These are phyloP conservation scores for Rhynchotus rufescens DNA, from an alignment of 2,797 vertebrate genomes.

Conservation along the genomic window DNA sequence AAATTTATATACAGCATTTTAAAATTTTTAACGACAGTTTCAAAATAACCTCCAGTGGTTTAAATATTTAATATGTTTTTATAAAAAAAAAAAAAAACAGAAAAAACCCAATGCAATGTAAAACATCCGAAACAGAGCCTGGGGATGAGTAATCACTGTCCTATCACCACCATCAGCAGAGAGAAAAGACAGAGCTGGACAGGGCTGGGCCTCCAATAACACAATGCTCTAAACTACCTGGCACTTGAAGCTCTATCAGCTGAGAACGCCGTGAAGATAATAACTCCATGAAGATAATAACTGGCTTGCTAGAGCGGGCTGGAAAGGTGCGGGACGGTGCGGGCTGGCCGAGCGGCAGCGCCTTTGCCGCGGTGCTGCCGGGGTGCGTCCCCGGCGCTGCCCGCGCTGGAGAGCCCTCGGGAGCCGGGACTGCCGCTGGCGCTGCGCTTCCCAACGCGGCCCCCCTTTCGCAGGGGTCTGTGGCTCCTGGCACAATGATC, in stretches of 20 bases:
- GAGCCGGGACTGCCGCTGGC: background rate
- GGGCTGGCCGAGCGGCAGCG: too few species aligned
- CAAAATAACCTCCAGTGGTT: background rate
- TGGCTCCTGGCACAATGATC: background rate
- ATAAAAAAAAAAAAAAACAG: background rate
- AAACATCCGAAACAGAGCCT: background rate
- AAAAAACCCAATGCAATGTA: background rate
- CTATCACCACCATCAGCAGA: accelerated
- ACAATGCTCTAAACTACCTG: slow-evolving; percentile 9
- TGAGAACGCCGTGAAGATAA: background rate
- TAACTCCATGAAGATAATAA: background rate
- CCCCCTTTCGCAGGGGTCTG: background rate
- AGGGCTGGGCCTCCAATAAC: background rate
- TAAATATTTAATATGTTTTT: background rate
- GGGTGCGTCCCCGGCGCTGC: too few species aligned
- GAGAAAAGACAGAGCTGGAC: background rate
- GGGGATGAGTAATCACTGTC: background rate
- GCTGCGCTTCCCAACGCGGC: background rate
- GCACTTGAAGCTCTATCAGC: slow-evolving; percentile 58
- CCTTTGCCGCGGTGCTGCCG: too few species aligned
- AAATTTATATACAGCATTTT: slow-evolving; percentile 56
- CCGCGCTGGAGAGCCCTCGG: too few species aligned
- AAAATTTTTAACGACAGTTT: background rate
- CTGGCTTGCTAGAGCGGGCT: slow-evolving; percentile 24
- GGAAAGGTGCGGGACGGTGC: too few species aligned